Percentiles rank a stretch among this genome's conserved stretches.
Evolutionary conservation across 2,113 vertebrate genomes (phyloP).

Genomic region (Isurus oxyrinchus): DNA sequence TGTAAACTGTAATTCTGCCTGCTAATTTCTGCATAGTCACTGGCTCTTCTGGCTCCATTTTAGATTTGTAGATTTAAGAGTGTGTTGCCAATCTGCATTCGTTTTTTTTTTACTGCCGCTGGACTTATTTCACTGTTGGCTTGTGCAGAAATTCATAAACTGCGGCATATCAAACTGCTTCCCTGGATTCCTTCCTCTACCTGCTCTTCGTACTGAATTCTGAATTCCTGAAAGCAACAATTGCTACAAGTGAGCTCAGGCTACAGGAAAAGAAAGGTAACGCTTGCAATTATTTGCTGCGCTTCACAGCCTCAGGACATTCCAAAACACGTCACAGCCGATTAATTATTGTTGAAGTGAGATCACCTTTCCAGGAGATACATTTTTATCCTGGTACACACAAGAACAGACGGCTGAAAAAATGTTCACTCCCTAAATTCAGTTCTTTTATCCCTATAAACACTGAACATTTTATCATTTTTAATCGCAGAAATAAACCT

Average conservation of each 20-base stretch:
- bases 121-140: not conserved
- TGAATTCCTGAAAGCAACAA: not conserved
- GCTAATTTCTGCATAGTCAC: slow-evolving; percentile 19
- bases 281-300: not conserved
- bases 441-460: not conserved
- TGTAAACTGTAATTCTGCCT: slow-evolving; percentile 61
- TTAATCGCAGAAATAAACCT: not conserved
- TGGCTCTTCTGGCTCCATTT: not conserved
- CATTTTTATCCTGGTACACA: not conserved
- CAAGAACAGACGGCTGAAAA: not conserved
- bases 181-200: not conserved
- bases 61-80: not conserved
- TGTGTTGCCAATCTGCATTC: not conserved
- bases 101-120: not conserved
- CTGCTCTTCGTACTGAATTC: not conserved
- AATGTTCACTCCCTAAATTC: slow-evolving; percentile 8
- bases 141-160: not conserved
- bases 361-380: not conserved
- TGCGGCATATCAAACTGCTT: not conserved
- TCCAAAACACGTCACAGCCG: not conserved
- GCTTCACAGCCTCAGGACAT: not conserved
- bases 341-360: not conserved
- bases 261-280: not conserved
- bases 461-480: not conserved
- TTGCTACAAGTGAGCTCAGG: not conserved